Conservation (phyloP, 2,888 invertebrate species). For the Drosophila mulleri region DNA sequence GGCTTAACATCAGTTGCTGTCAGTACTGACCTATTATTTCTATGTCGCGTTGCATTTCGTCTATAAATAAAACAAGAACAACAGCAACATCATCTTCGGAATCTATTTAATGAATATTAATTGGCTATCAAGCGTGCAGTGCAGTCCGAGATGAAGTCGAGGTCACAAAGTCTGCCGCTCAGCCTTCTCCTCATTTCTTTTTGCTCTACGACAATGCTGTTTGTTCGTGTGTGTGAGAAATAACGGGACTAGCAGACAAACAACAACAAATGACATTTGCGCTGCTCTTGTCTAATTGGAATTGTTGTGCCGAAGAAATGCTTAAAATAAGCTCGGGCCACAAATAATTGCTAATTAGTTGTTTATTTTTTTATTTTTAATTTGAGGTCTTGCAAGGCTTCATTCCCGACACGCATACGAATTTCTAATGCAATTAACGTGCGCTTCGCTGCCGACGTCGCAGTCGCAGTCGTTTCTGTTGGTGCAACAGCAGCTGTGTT, state of each 20-base stretch:
- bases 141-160: constrained; percentile 52
- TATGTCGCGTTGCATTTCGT: constrained; percentile 44
- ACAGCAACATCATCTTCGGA: constrained; percentile 51
- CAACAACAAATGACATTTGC: constrained; percentile 65
- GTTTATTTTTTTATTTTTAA: constrained; percentile 35
- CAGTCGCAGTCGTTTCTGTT: constrained; percentile 27
- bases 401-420: constrained; percentile 69
- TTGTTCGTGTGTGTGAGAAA: constrained; percentile 55
- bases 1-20: constrained; percentile 3
- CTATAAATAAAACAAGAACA: constrained; percentile 63
- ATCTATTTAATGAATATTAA: constrained; percentile 76
- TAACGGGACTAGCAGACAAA: constrained; percentile 65
- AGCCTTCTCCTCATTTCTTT: constrained; percentile 16
- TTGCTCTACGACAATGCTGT: constrained; percentile 10
- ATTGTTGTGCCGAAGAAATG: constrained; percentile 66
- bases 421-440: constrained; percentile 78
- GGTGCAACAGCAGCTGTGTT: constrained; percentile 44
- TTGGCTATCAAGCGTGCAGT: constrained; percentile 65
- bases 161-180: constrained; percentile 48
- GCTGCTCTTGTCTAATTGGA: constrained; percentile 66
- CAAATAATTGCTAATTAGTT: constrained; percentile 75
- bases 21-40: constrained; percentile 23
- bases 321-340: constrained; percentile 56
- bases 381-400: constrained; percentile 63
- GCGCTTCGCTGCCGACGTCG: constrained; percentile 37